These are phyloP conservation scores for Chunga burmeisteri DNA, from an alignment of 2,113 vertebrate species.

Conservation along the genomic window DNA sequence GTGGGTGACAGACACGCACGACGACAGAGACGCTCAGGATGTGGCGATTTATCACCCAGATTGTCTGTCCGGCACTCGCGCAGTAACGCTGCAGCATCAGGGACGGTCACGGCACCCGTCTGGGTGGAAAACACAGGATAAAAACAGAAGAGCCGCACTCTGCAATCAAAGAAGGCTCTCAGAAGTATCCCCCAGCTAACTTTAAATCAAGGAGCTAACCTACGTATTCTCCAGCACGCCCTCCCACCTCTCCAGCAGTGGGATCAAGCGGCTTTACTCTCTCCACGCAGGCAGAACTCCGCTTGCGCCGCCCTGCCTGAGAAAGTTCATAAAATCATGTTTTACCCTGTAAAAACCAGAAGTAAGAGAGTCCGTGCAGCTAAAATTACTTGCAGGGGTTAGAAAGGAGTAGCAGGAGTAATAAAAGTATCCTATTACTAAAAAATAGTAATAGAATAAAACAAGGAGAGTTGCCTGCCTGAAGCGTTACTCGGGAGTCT, in stretches of 20 bases:
- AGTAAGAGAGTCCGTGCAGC: not conserved
- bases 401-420: not conserved
- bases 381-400: not conserved
- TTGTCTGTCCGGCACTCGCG: no score
- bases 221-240: no score
- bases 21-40: not conserved
- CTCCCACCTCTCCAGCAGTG: not conserved
- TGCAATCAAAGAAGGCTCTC: not conserved
- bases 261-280: not conserved
- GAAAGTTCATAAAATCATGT: not conserved
- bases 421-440: no score
- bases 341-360: not conserved
- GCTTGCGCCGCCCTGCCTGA: not conserved
- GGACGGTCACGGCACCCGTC: rapidly evolving
- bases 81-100: not conserved
- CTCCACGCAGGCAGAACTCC: not conserved
- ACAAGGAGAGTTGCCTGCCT: not conserved
- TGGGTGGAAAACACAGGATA: not conserved
- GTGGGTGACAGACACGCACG: not conserved
- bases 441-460: not conserved
- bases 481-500: not conserved
- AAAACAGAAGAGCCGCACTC: not conserved
- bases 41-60: not conserved
- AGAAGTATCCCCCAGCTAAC: not conserved
- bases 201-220: not conserved